Base-by-base conservation (phyloP, 1,140 invertebrate genomes). In the Geopemphigus sp. region DNA sequence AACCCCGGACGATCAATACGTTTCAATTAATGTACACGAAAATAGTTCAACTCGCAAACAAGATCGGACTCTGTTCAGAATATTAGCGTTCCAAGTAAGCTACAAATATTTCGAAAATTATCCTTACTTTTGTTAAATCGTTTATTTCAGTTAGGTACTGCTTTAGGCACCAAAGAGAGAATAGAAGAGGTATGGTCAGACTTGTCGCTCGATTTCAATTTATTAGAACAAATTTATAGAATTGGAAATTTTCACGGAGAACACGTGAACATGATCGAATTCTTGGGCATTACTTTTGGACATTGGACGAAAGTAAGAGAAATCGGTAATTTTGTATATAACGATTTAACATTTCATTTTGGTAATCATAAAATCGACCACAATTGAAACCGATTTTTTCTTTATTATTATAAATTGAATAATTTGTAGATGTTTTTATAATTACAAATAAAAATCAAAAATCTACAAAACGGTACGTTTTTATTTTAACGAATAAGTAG, bases 1-100 rank as follows among this genome's bases (percentile, higher is more conserved):
- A 47, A 91, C 90, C 4, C 82, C 93, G 56, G 57, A 76, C 6
- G 29, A 64, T 45, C 45, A 64, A n/a, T 63, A 29, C 3, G 4
- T 26, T 29, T 26, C 24, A 50, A 10, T 26, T 17, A 0, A 2
- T 45, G 19, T 4, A 22, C 1, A 61, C 17, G 15, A 61, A 14
- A 61, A 19, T 19, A 47, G 2, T 61, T 24, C 39, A 26, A 12
- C 29, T 12, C 50, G 22, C 24, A 76, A 45, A 45, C 57, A 26
- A 26, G 39, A 78, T 29, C 57, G 74, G 19, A 78, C 74, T 5
- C 19, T 78, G 14, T 47, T 61, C 17, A 78, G 74, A 61, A 78
- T 78, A 45, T 78, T 78, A 78, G 74, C 56, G 19, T 78, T 78
- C 63, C 74, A 78, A 63, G 74, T 78, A 50, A 78, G 57, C 29